A percentile compares a stretch with the other conserved stretches of the same genome.
phyloP scores from a whole-genome alignment of 2,113 vertebrate species.

The Grammomys surdaster region DNA sequence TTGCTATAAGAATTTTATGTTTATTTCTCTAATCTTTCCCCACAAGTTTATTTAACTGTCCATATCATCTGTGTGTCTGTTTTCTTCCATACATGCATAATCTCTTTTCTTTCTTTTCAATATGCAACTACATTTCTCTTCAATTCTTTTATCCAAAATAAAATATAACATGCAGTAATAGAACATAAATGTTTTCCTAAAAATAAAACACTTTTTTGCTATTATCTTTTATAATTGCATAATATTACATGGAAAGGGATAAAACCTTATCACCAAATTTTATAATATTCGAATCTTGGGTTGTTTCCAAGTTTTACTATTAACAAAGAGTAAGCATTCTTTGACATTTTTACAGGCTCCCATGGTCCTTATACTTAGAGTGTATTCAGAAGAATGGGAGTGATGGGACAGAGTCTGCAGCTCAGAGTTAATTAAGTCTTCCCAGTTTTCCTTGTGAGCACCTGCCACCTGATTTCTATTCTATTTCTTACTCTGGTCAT shows the following conservation, averaged over 20 bases:
- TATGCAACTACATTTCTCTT: not conserved
- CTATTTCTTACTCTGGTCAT: not conserved
- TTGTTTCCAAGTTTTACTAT: not conserved
- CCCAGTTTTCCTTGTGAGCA: not conserved
- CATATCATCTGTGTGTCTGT: not conserved
- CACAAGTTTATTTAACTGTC: not conserved
- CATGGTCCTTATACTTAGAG: too few species aligned
- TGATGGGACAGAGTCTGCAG: not conserved
- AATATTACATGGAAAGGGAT: not conserved
- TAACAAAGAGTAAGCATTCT: not conserved
- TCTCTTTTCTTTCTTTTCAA: not conserved
- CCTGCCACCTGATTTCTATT: not conserved
- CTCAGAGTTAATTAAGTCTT: not conserved
- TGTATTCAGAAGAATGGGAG: not conserved
- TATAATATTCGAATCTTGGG: not conserved
- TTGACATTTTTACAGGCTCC: not conserved
- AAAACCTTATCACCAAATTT: not conserved
- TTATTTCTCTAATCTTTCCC: not conserved
- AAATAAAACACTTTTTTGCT: not conserved
- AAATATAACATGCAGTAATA: not conserved
- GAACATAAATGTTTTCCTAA: not conserved
- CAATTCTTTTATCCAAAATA: not conserved
- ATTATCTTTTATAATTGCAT: not conserved
- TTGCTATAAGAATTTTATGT: not conserved
- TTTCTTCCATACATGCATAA: not conserved